Conservation (phyloP, 2,113 vertebrate species). For the Anolis sagrei region DNA sequence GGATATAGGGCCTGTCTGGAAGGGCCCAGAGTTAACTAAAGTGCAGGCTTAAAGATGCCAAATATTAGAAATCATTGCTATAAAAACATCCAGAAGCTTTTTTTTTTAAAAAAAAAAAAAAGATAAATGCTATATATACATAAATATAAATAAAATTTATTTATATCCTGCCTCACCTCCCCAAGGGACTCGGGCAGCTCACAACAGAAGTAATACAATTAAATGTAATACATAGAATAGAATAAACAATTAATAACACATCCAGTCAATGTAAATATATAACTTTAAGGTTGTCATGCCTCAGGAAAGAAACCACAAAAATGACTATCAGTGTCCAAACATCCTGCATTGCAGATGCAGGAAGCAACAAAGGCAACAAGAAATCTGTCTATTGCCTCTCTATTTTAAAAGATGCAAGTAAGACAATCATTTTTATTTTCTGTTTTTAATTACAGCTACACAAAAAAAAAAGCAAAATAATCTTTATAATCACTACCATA, state of each 20-base stretch:
- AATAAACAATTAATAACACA: too few relatives aligned
- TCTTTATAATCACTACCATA: not conserved
- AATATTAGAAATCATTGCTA: not conserved
- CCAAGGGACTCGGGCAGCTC: too few relatives aligned
- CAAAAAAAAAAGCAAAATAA: not conserved
- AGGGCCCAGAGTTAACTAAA: too few relatives aligned
- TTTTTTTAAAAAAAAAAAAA: too few relatives aligned
- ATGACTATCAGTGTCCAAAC: not conserved
- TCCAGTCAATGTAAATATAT: too few relatives aligned
- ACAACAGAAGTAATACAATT: too few relatives aligned
- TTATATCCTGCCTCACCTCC: too few relatives aligned
- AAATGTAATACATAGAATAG: too few relatives aligned
- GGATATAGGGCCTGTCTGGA: too few relatives aligned
- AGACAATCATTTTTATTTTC: not conserved
- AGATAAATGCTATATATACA: too few relatives aligned
- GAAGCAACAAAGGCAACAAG: not conserved
- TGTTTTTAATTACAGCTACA: not conserved
- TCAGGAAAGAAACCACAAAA: not conserved
- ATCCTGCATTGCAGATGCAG: constrained; percentile 16
- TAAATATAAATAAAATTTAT: too few relatives aligned
- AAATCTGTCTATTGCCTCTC: not conserved
- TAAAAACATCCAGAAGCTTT: not conserved
- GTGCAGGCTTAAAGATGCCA: not conserved
- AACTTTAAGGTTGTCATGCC: not conserved
- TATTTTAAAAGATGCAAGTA: not conserved